Base-by-base conservation (phyloP, 2,113 vertebrate genomes). In the Jacana jacana region DNA sequence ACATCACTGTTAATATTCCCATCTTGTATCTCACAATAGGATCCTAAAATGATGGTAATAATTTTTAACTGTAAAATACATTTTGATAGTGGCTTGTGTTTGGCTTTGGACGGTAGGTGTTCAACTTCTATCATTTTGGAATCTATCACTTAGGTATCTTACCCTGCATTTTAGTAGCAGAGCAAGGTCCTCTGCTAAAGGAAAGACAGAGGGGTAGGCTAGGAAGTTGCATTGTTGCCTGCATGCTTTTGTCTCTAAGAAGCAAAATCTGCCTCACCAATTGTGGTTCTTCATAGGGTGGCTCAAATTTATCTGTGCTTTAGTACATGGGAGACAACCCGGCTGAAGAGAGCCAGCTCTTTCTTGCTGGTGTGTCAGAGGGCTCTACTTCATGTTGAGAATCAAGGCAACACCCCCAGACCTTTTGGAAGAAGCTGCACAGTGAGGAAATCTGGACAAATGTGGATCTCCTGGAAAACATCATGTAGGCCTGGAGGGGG, bases 401-500 rank as follows among this genome's bases (percentile, higher is more conserved):
- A n/a, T 37, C 39, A 27, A 31, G 18, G 48, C 13, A 33, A 20
- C 16, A 4, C 17, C 33, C 33, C 23, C 28, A n/a, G 17, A 25
- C 33, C n/a, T 87, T 35, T 75, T 52, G 44, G 69, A 37, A 48
- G 27, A 30, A 9, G 60, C 30, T 13, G 7, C 55, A 39, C 33
- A 31, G 33, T 10, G 42, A 78, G 28, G 27, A 57, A 64, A 57
- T 31, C 15, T 10, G 11, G 8, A 13, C 31, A 55, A 61, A 71
- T 17, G 31, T 3, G 13, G 10, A n/a, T 40, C 14, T 61, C 3
- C 15, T 35, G 27, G 75, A 35, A 73, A 90, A 52, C 7, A 42
- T 10, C 13, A 24, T 0, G 0, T 17, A 71, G 39, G 19, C 12
- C 30, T 68, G 52, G 42, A 64, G 24, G 5, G 13, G 10, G 16